Percentiles rank a stretch among this genome's conserved stretches.
Evolutionary conservation across 2,888 invertebrate genomes (phyloP).

Genomic region (Drosophila buzzatii): DNA sequence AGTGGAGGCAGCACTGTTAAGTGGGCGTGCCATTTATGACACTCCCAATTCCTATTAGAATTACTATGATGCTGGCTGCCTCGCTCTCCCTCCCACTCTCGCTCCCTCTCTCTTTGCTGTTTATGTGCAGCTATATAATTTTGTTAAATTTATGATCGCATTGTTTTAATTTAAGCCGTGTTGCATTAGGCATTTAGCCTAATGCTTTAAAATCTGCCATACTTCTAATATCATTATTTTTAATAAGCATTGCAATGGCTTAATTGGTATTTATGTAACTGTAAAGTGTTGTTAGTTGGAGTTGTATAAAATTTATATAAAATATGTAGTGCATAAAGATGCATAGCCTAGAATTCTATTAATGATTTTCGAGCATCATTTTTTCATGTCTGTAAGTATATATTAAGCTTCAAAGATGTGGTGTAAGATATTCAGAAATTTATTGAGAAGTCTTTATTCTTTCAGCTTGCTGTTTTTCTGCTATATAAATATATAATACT

Average conservation of each 20-base stretch:
- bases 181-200: constrained; percentile 7
- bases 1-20: no score
- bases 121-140: constrained; percentile 23
- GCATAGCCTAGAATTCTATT: not conserved
- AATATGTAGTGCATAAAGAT: no score
- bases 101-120: not conserved
- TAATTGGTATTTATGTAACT: constrained; percentile 14
- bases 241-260: constrained; percentile 4
- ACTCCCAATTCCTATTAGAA: constrained; percentile 45
- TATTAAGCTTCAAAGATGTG: no score
- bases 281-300: constrained; percentile 24
- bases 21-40: constrained; percentile 44
- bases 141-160: constrained; percentile 30
- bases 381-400: no score
- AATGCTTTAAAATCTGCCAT: constrained; percentile 6
- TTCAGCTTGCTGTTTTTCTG: no score
- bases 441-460: no score
- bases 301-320: not conserved
- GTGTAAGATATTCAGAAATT: no score
- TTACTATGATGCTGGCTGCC: constrained; percentile 12
- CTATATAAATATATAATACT: no score
- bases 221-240: constrained; percentile 9
- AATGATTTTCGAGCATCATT: not conserved
- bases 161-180: constrained; percentile 8
- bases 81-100: not conserved